Evolutionary conservation across 2,888 invertebrate species (phyloP), one percentile per base, ranked within the genome.

Genomic region (Andrena trimmerana): DNA sequence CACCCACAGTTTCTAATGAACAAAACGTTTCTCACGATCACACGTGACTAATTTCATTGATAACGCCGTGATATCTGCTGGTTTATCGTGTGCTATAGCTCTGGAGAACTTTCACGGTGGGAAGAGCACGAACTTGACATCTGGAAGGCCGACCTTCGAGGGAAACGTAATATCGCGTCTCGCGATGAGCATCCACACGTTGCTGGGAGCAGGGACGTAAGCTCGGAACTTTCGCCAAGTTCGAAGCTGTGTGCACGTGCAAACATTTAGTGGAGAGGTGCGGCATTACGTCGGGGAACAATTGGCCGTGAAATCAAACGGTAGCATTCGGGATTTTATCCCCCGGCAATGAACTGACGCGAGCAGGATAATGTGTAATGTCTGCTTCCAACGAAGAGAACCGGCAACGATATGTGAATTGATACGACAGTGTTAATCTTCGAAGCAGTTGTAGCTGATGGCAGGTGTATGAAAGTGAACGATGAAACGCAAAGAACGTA

Each of bases 101-200:
- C 20, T 2, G 1, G 10, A 1, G 10, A 54, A 68, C 48, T 68
- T 76, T 63, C 62, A 0, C 24, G 7, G 8, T 29, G 8, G 63
- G 36, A 48, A 57, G 52, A 29, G 31, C 33, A 60, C 48, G 81
- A 85, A 87, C 86, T 87, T 85, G 85, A 85, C 81, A 81, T 74
- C 31, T 27, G 27, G 33, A 52, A 50, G 60, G 33, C 36, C 73
- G 57, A 62, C 66, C 69, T 76, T 66, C 20, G 42, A 36, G 0
- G 20, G 24, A 29, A 57, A 3, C 54, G 54, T 78, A 78, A 57
- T 63, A 67, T 48, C 24, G 29, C 54, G 77, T 29, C 13, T 54
- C 42, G 70, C 24, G 13, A 29, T 42, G 29, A 42, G 31, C 50
- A 48, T 48, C 42, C 20, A 7, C 62, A 31, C 48, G 68, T 29